A percentile compares a stretch with the other conserved stretches of the same genome.
Conservation (phyloP, 2,888 invertebrate genomes). For the Eremobia ochroleuca region DNA sequence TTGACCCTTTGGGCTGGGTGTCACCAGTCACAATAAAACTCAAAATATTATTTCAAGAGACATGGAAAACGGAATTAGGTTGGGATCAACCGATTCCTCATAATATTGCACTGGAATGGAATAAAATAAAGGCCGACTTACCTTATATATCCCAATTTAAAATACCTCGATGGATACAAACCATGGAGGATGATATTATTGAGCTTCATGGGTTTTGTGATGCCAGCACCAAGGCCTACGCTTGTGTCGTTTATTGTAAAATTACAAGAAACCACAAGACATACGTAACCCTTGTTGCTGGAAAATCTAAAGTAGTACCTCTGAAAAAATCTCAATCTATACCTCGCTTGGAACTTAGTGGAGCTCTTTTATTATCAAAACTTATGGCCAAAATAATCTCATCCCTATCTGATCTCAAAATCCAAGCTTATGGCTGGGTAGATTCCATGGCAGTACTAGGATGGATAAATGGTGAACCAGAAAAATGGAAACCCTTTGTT, state of each 20-base stretch:
- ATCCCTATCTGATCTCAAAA: not conserved
- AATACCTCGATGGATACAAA: conserved; percentile 12
- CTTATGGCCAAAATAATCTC: conserved; percentile 1
- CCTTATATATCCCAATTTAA: conserved; percentile 3
- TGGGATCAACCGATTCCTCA: not conserved
- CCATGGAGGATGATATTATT: conserved; percentile 2
- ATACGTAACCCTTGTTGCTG: not conserved
- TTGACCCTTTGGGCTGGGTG: not conserved
- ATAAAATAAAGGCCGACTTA: not conserved
- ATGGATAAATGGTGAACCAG: conserved; percentile 21
- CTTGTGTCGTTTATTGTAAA: not conserved
- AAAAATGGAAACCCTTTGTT: conserved; percentile 26
- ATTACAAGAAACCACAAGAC: not conserved
- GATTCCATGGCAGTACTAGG: conserved; percentile 23
- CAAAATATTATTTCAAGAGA: conserved; percentile 20
- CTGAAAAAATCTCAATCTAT: conserved; percentile 16
- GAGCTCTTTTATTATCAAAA: conserved; percentile 9
- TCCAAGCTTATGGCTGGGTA: not conserved
- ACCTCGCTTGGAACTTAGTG: conserved; percentile 7
- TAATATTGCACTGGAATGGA: not conserved
- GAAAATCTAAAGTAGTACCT: conserved; percentile 1
- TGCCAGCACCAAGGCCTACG: not conserved
- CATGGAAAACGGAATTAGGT: conserved; percentile 10
- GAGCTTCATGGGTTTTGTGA: conserved; percentile 2
- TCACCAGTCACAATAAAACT: conserved; percentile 16